phyloP scores from a whole-genome alignment of 2,113 vertebrate genomes.

The Martes martes region DNA sequence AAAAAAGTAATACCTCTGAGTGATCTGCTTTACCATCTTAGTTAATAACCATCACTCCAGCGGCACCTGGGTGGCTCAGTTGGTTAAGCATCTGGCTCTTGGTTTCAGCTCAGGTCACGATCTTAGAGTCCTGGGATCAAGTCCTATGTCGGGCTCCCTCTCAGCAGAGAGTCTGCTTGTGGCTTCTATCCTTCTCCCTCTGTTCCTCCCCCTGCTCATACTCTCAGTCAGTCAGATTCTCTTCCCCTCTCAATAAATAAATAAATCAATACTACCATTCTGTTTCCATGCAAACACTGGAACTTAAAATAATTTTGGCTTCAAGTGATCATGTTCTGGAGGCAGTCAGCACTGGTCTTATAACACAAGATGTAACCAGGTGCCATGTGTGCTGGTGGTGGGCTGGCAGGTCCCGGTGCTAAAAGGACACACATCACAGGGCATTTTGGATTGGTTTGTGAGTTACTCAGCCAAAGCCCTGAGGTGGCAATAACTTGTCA shows the following conservation, averaged over 20 bases:
- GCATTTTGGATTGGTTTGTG: neutral
- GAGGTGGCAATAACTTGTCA: neutral
- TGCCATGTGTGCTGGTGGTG: neutral
- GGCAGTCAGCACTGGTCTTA: neutral
- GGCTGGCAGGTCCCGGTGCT: neutral
- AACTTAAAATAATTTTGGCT: neutral
- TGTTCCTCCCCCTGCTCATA: neutral
- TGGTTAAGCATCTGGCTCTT: neutral
- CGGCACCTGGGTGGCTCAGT: neutral
- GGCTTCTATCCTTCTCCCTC: neutral
- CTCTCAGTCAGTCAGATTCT: too few relatives aligned
- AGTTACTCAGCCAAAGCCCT: neutral
- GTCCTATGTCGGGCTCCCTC: neutral
- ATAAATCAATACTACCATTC: neutral
- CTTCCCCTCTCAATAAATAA: too few relatives aligned
- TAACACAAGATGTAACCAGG: neutral
- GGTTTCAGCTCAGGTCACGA: neutral
- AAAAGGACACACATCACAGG: neutral
- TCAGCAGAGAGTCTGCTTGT: neutral
- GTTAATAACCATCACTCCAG: neutral
- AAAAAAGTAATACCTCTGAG: neutral
- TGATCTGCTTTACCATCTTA: neutral
- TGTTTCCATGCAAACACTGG: neutral
- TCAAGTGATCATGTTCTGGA: neutral
- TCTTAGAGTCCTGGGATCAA: neutral